Conservation (phyloP, 1,140 invertebrate species). For the Triops cancriformis region DNA sequence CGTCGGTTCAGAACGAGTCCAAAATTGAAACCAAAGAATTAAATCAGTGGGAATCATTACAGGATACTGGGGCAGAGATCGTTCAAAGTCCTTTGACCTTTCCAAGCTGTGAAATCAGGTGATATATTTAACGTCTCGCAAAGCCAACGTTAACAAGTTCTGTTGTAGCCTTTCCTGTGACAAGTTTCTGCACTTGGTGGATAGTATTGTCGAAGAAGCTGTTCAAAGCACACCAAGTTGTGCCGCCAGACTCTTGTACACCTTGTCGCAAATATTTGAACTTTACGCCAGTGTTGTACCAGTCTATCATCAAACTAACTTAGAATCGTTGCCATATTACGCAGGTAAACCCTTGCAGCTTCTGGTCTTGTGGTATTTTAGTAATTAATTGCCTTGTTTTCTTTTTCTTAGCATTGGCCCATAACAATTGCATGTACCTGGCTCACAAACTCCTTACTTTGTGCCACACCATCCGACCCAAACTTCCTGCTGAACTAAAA, state of each 20-base stretch:
- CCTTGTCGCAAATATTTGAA: conserved; percentile 63
- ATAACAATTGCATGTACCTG: conserved; percentile 88
- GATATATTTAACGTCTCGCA: conserved; percentile 22
- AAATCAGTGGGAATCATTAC: conserved; percentile 26
- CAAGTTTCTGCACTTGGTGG: conserved; percentile 57
- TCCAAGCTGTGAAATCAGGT: conserved; percentile 57
- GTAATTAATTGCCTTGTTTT: conserved; percentile 30
- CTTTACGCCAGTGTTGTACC: conserved; percentile 68
- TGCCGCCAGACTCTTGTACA: conserved; percentile 58
- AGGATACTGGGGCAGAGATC: conserved; percentile 24
- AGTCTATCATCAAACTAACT: conserved; percentile 63
- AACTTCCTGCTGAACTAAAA: conserved; percentile 37
- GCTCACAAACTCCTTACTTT: conserved; percentile 61
- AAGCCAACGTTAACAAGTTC: not conserved
- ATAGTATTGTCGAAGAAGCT: conserved; percentile 62
- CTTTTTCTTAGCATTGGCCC: conserved; percentile 61
- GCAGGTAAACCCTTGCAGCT: conserved; percentile 48
- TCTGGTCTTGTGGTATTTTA: not conserved
- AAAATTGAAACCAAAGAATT: conserved; percentile 6
- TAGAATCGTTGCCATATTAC: conserved; percentile 75
- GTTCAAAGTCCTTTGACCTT: conserved; percentile 42
- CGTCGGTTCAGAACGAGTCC: not conserved
- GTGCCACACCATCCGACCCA: conserved; percentile 43
- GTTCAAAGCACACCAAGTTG: conserved; percentile 46
- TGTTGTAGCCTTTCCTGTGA: conserved; percentile 34